Percentiles rank a stretch among this genome's conserved stretches.
phyloP scores from a whole-genome alignment of 1,140 invertebrate genomes.

The Formica exsecta region DNA sequence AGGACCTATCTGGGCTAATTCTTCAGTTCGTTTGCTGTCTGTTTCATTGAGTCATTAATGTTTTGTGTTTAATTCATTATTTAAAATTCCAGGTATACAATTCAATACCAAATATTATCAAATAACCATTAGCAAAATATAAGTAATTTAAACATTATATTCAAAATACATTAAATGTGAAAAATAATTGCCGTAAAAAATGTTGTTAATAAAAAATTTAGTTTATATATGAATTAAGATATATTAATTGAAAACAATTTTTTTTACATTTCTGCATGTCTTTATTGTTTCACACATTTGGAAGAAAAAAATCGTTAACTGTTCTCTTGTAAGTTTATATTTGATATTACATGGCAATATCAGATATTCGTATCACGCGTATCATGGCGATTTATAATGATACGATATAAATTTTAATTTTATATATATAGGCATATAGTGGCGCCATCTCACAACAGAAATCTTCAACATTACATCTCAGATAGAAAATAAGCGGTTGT shows the following conservation, averaged over 20 bases:
- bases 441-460: slow-evolving; percentile 71
- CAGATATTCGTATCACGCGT: background rate
- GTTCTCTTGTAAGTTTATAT: background rate
- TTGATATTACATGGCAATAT: background rate
- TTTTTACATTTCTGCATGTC: background rate
- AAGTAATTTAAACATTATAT: slow-evolving; percentile 2
- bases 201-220: slow-evolving; percentile 15
- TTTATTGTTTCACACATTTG: background rate
- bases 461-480: slow-evolving; percentile 25
- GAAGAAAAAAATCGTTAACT: background rate
- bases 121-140: background rate
- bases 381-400: background rate
- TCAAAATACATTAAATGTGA: background rate
- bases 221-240: background rate
- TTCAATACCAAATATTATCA: background rate
- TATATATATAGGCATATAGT: slow-evolving; percentile 41
- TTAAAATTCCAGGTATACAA: background rate
- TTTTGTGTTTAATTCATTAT: slow-evolving; percentile 27
- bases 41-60: slow-evolving; percentile 3
- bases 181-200: background rate
- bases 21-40: slow-evolving; percentile 21
- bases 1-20: slow-evolving; percentile 68
- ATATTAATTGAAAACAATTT: slow-evolving; percentile 1
- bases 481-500: slow-evolving; percentile 39
- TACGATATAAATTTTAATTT: background rate